Base-by-base conservation (phyloP, 2,113 vertebrate genomes). In the Cervus canadensis region DNA sequence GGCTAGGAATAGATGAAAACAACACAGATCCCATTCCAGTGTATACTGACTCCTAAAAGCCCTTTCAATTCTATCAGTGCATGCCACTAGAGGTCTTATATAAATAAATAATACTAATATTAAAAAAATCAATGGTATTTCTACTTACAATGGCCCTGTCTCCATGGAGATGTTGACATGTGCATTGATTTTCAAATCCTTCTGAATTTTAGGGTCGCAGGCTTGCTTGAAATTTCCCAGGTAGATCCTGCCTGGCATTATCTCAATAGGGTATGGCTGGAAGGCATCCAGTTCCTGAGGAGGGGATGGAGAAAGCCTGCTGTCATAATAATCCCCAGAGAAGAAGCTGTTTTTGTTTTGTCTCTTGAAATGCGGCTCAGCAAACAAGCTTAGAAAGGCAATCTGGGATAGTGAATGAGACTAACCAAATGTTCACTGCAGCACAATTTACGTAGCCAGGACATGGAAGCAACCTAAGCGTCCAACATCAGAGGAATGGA, bases 271-370 rank as follows among this genome's bases (percentile, higher is more conserved):
- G 93, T 99, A 99, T 0, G 97, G 96, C 97, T 99, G 96, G 92
- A 99, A 97, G 43, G 93, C 99, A 78, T 99, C 99, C 94, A 99
- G 95, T 94, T 99, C 99, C 99, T 99, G 95, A 6, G 76, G 0
- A 59, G 30, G 64, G 67, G 14, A 94, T 96, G 59, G 9, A 98
- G 57, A 26, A 92, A 88, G 43, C 30, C 17, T 36, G 15, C 28
- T 40, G 2, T 62, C 33, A 78, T 40, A 78, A 10, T 1, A 64
- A 10, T n/a, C 16, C 21, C 14, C 64, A 36, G 23, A 43, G 36
- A 92, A 64, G 71, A 62, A 23, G 14, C 16, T 36, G 14, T 19
- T 78, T 64, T 79, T 36, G 36, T 30, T 84, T 91, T n/a, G 45
- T n/a, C 19, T 94, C 71, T 82, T 52, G 67, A 79, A 54, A 94